phyloP scores from a whole-genome alignment of 2,888 invertebrate species.

The Eucera pruinosa region DNA sequence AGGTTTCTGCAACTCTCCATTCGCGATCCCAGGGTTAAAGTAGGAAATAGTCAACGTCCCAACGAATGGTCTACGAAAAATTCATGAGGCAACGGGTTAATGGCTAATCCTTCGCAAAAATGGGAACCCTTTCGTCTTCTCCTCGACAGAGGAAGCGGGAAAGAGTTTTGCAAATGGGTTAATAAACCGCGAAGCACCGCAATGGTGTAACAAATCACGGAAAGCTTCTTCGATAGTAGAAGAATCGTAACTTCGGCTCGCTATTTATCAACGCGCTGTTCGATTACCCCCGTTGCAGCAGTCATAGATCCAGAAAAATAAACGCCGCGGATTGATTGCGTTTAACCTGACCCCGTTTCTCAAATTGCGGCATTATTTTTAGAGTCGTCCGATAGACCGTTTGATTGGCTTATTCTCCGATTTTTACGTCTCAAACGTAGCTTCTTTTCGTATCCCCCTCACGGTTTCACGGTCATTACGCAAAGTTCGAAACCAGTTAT shows the following conservation, averaged over 20 bases:
- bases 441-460: conserved; percentile 4
- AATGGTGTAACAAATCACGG: background rate
- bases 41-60: too few species aligned
- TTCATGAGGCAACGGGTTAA: too few species aligned
- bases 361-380: background rate
- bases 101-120: background rate
- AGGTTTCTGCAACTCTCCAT: too few species aligned
- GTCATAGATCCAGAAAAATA: background rate
- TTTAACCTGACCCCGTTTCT: conserved; percentile 1
- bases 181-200: background rate
- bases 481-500: conserved; percentile 34
- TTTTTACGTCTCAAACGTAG: background rate
- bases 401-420: conserved; percentile 13
- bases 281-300: conserved; percentile 5
- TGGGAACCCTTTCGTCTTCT: too few species aligned
- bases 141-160: too few species aligned
- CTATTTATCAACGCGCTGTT: conserved; percentile 16
- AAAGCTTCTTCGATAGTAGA: background rate
- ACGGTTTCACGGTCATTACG: conserved; percentile 43
- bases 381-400: background rate
- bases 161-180: background rate
- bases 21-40: too few species aligned
- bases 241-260: background rate
- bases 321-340: background rate
- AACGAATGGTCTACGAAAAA: too few species aligned